Conservation (phyloP, 2,888 invertebrate species). For the Spodoptera picta region DNA sequence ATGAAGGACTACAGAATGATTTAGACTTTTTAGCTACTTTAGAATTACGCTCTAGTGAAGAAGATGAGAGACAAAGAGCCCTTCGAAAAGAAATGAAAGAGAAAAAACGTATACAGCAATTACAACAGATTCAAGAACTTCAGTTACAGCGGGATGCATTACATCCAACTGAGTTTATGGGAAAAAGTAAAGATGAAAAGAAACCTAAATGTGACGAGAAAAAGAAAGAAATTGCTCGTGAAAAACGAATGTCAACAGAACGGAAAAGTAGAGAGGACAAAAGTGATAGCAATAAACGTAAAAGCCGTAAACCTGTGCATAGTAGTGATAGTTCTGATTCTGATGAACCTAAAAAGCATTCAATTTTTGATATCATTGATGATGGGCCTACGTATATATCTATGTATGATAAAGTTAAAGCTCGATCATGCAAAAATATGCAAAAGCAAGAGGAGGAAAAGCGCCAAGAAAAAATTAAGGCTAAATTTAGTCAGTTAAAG, state of each 20-base stretch:
- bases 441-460: constrained; percentile 97
- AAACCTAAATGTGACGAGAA: constrained; percentile 80
- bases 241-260: constrained; percentile 86
- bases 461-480: constrained; percentile 94
- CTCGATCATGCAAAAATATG: constrained; percentile 97
- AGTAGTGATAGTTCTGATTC: constrained; percentile 92
- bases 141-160: constrained; percentile 85
- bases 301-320: constrained; percentile 82
- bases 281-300: constrained; percentile 75
- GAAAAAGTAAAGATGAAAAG: constrained; percentile 82
- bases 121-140: constrained; percentile 84
- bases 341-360: constrained; percentile 95
- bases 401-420: constrained; percentile 99
- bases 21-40: constrained; percentile 89
- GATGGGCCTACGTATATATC: constrained; percentile 97
- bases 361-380: constrained; percentile 96
- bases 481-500: constrained; percentile 96
- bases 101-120: constrained; percentile 86
- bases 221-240: constrained; percentile 82
- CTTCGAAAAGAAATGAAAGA: constrained; percentile 88
- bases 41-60: constrained; percentile 89
- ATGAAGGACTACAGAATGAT: constrained; percentile 82
- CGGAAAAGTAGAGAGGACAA: constrained; percentile 87
- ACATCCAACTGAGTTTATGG: constrained; percentile 77
- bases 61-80: constrained; percentile 89